Conservation (phyloP, 1,140 invertebrate species). For the Chymomyza costata region DNA sequence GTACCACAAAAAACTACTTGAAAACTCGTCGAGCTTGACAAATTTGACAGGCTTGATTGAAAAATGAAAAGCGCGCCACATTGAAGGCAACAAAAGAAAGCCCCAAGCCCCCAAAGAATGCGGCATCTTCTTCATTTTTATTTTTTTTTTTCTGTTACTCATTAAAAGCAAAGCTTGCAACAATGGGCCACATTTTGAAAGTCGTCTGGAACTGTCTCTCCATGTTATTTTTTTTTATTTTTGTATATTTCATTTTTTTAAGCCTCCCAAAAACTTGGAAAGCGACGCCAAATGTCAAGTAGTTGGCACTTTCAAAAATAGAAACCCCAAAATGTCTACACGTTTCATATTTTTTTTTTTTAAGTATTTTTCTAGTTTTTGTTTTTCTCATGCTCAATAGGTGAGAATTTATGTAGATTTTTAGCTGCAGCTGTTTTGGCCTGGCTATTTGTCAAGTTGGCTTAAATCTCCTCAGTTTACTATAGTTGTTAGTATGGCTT, state of each 20-base stretch:
- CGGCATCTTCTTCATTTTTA: no score
- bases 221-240: no score
- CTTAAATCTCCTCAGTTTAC: no score
- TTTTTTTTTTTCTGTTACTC: conserved; percentile 11
- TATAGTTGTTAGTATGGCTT: conserved; percentile 59
- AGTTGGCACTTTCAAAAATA: conserved; percentile 64
- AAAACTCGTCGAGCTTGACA: conserved; percentile 72
- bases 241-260: no score
- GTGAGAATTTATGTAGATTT: conserved; percentile 73
- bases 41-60: conserved; percentile 73
- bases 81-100: conserved; percentile 39
- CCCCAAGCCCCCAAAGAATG: conserved; percentile 26
- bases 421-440: conserved; percentile 10
- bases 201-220: conserved; percentile 17
- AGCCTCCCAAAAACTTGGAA: conserved; percentile 37
- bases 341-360: conserved; percentile 4
- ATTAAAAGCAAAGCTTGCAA: conserved; percentile 51
- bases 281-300: conserved; percentile 54
- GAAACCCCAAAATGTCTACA: conserved; percentile 7
- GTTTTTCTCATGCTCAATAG: conserved; percentile 44
- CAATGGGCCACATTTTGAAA: conserved; percentile 36
- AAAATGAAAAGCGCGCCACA: conserved; percentile 55
- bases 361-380: conserved; percentile 6
- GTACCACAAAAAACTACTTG: conserved; percentile 34
- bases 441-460: conserved; percentile 69